These are phyloP conservation scores for Falco concolor DNA, from an alignment of 2,797 vertebrate species.

Conservation along the genomic window DNA sequence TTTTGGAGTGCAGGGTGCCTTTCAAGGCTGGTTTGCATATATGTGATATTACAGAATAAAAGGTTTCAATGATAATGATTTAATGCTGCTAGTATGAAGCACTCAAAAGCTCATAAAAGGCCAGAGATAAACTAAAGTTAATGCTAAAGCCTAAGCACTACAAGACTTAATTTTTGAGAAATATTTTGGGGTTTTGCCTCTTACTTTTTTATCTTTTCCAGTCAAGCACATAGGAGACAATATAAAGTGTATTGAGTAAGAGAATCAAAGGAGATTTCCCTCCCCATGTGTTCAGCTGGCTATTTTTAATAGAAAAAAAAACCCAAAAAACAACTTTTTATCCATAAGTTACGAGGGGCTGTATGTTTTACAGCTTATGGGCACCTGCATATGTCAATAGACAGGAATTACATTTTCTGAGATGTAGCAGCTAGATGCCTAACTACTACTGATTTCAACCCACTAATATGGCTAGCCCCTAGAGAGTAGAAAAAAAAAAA, in stretches of 20 bases:
- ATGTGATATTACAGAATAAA: background rate
- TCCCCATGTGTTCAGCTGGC: background rate
- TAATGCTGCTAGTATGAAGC: background rate
- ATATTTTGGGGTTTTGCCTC: background rate
- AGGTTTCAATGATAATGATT: background rate
- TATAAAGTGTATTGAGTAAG: background rate
- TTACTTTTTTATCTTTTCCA: background rate
- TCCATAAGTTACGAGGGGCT: background rate
- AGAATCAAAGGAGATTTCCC: background rate
- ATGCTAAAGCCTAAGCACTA: background rate
- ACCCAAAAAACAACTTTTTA: background rate
- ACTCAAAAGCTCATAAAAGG: background rate
- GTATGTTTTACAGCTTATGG: background rate
- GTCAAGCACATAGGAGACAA: background rate
- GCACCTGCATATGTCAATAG: background rate
- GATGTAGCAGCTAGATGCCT: background rate
- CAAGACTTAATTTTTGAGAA: background rate
- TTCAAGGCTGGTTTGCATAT: background rate
- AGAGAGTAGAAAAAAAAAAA: fast-evolving
- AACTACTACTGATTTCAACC: background rate
- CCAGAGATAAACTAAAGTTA: background rate
- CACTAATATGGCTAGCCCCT: background rate
- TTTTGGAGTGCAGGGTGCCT: background rate
- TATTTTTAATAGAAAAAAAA: background rate
- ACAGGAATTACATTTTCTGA: background rate